These are phyloP conservation scores for Nerophis ophidion DNA, from an alignment of 2,113 vertebrate species.

Conservation along the genomic window DNA sequence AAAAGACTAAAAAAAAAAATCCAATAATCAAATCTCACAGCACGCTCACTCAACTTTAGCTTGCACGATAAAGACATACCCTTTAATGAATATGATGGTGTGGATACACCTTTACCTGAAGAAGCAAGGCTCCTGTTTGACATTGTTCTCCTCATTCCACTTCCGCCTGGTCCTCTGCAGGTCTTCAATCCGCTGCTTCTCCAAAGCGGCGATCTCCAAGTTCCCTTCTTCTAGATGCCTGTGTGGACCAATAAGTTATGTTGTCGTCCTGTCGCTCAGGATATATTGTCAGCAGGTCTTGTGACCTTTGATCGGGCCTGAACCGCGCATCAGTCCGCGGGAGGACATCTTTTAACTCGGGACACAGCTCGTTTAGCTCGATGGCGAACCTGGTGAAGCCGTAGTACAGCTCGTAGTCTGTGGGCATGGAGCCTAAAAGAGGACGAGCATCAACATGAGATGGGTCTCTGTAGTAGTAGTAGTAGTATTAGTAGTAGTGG, in stretches of 20 bases:
- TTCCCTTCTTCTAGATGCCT: slow-evolving; percentile 91
- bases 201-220: slow-evolving; percentile 83
- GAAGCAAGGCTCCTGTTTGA: slow-evolving; percentile 88
- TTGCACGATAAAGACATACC: no score
- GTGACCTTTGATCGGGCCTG: slow-evolving; percentile 93
- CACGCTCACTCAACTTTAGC: no score
- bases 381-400: slow-evolving; percentile 97
- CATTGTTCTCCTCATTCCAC: slow-evolving; percentile 88
- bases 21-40: no score
- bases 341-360: slow-evolving; percentile 87
- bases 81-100: background rate
- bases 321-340: slow-evolving; percentile 91
- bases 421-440: slow-evolving; percentile 90
- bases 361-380: slow-evolving; percentile 96
- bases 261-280: background rate
- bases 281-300: background rate
- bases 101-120: slow-evolving; percentile 82
- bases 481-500: no score
- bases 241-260: slow-evolving; percentile 2
- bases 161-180: slow-evolving; percentile 85
- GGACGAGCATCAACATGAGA: background rate
- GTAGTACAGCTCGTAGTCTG: slow-evolving; percentile 94
- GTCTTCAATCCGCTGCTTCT: slow-evolving; percentile 95
- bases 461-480: no score
- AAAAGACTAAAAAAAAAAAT: no score